phyloP scores from a whole-genome alignment of 1,140 invertebrate genomes.

The Vanessa atalanta region DNA sequence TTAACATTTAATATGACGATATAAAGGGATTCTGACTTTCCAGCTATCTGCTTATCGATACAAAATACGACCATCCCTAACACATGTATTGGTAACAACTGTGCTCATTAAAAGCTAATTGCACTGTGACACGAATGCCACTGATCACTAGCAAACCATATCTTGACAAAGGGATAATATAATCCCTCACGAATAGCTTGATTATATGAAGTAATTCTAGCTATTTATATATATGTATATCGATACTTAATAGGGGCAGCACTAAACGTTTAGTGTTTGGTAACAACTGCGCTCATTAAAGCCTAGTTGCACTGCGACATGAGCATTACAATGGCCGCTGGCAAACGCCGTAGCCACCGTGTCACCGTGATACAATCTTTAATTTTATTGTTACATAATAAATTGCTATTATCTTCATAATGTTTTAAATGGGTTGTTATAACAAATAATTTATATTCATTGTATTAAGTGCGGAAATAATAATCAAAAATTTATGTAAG shows the following conservation, averaged over 20 bases:
- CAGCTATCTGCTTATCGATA: no score
- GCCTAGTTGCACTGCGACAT: slow-evolving; percentile 21
- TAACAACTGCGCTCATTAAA: slow-evolving; percentile 25
- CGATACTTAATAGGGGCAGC: neutral
- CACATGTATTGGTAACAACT: no score
- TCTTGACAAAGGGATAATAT: neutral
- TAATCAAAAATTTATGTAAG: no score
- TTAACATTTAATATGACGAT: no score
- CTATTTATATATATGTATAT: neutral
- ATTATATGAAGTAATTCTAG: neutral
- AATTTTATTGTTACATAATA: slow-evolving; percentile 1
- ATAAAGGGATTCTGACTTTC: no score
- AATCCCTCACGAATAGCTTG: neutral
- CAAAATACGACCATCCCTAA: no score
- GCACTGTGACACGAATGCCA: no score
- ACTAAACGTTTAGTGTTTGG: slow-evolving; percentile 11
- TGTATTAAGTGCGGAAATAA: no score
- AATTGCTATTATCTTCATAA: neutral
- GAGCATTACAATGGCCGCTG: slow-evolving; percentile 15
- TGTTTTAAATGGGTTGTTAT: no score
- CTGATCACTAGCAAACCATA: no score
- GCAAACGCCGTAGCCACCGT: slow-evolving; percentile 8
- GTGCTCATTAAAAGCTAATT: no score
- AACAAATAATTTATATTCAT: no score
- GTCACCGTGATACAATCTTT: slow-evolving; percentile 17